Evolutionary conservation across 2,888 invertebrate species (phyloP).

Genomic region (Ichneumon xanthorius): DNA sequence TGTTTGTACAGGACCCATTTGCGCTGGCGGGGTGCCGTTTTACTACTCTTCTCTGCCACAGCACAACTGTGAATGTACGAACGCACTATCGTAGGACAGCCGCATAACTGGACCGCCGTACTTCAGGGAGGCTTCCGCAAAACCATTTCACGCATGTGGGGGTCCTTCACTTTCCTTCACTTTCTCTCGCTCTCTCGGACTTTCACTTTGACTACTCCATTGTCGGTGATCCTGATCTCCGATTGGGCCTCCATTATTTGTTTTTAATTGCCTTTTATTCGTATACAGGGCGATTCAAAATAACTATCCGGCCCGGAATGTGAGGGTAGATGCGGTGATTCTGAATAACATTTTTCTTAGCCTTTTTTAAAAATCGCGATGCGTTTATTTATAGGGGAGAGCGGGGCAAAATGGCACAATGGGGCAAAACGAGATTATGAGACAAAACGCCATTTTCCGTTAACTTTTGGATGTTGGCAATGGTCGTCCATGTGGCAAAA

Average conservation of each 20-base stretch:
- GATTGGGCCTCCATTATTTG: background rate
- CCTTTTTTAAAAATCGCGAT: too few species aligned
- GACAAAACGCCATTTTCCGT: too few species aligned
- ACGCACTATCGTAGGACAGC: slow-evolving; percentile 52
- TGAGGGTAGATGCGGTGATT: too few species aligned
- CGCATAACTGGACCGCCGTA: slow-evolving; percentile 28
- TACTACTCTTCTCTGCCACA: slow-evolving; percentile 49
- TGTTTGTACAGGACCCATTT: slow-evolving; percentile 84
- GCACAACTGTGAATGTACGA: slow-evolving; percentile 52
- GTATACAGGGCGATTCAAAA: background rate
- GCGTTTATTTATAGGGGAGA: too few species aligned
- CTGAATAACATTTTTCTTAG: too few species aligned
- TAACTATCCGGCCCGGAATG: too few species aligned
- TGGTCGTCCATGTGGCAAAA: too few species aligned
- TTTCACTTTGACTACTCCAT: slow-evolving; percentile 5
- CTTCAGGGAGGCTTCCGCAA: slow-evolving; percentile 71
- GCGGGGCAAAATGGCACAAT: too few species aligned
- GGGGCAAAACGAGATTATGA: too few species aligned
- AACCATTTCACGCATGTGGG: slow-evolving; percentile 82
- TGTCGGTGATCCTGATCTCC: background rate
- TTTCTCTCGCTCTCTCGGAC: slow-evolving; percentile 63
- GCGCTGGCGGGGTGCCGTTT: slow-evolving; percentile 76
- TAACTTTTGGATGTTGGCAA: too few species aligned
- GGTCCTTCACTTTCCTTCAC: slow-evolving; percentile 70
- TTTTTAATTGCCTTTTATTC: background rate